A percentile compares a stretch with the other conserved stretches of the same genome.
Evolutionary conservation across 2,797 vertebrate genomes (phyloP).

Genomic region (Scolopax rusticola): DNA sequence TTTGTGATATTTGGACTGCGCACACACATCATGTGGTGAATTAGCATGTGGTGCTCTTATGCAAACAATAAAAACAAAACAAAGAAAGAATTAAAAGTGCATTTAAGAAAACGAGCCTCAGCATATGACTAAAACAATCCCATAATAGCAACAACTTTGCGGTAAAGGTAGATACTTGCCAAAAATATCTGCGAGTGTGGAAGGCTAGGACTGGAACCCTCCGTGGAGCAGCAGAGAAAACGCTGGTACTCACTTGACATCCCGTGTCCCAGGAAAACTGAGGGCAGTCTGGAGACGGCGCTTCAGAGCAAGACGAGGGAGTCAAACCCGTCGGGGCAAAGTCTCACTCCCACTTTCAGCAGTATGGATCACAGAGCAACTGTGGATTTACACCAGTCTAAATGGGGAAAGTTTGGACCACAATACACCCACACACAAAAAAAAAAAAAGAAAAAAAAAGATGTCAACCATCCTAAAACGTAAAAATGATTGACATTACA

Average conservation of each 20-base stretch:
- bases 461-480: neutral
- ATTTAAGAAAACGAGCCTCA: slow-evolving; percentile 63
- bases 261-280: neutral
- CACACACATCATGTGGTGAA: slow-evolving; percentile 64
- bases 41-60: slow-evolving; percentile 71
- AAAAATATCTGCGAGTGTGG: slow-evolving; percentile 40
- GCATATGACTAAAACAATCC: slow-evolving; percentile 68
- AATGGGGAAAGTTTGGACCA: neutral
- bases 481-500: neutral
- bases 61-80: slow-evolving; percentile 75
- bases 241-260: slow-evolving; percentile 6
- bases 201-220: neutral
- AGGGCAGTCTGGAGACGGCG: neutral
- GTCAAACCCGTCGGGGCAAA: neutral
- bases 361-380: neutral
- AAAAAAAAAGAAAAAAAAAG: neutral
- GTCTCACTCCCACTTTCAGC: neutral
- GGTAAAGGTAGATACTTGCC: slow-evolving; percentile 41
- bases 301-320: neutral
- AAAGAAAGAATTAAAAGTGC: slow-evolving; percentile 70
- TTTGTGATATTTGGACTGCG: slow-evolving; percentile 77
- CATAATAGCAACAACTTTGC: slow-evolving; percentile 59
- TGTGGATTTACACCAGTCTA: neutral
- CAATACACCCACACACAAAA: neutral
- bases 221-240: slow-evolving; percentile 7